Base-by-base conservation (phyloP, 2,113 vertebrate species). In the Pterocles gutturalis region DNA sequence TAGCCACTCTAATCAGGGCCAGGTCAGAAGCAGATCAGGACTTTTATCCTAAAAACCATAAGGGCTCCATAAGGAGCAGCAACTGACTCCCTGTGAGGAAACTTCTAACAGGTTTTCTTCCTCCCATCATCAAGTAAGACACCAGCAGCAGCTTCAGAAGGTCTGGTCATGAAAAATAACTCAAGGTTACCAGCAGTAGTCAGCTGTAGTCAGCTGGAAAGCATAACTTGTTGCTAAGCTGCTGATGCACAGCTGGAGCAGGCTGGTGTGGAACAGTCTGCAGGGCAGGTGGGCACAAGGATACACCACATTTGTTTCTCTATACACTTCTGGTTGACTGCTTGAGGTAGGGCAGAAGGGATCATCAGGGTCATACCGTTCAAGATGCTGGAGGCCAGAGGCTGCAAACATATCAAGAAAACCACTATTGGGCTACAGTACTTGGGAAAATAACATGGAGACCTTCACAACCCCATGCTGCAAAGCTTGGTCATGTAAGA, bases 141-240 rank as follows among this genome's bases (percentile, higher is more conserved):
- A 92, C 29, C 48, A 72, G 82, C 26, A 75, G n/a, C 24, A 79
- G 73, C 53, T 93, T 87, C 51, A 85, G 87, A 94, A 89, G 45
- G 57, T 67, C 53, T 89, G 69, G 4, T 19, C 34, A 13, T 57
- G 69, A 81, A 87, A 91, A 96, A 87, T 57, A 78, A 84, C 73
- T 93, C 38, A 20, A 81, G 33, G 34, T 82, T 93, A 82, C 10
- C 53, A 94, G 38, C 29, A 82, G 34, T 5, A 75, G 53, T 78
- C 87, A 94, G 66, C 65, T 94, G 34, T 5, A 75, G 53, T 78
- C 87, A 94, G 66, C 65, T 94, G 87, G 61, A 93, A 65, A 46
- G 5, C 61, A 34, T 72, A 96, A 87, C 45, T 91, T 77, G 70
- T n/a, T 67, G 51, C 31, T 60, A 67, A 84, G 57, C 53, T 69